Percentiles rank a stretch among this genome's conserved stretches.
Conservation (phyloP, 2,113 vertebrate genomes). For the Istiophorus platypterus region DNA sequence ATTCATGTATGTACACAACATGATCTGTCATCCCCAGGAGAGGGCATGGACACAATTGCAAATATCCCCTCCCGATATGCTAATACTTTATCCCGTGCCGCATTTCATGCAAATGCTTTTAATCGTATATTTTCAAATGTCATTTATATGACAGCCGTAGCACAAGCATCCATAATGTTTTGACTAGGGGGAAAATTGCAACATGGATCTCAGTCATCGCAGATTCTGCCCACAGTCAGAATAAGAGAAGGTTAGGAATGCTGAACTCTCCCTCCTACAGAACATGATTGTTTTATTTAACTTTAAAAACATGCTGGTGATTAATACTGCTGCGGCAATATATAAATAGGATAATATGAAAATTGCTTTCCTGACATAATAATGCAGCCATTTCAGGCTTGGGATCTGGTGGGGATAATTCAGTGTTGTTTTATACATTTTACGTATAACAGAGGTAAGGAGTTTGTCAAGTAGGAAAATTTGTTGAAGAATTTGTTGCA, state of each 20-base stretch:
- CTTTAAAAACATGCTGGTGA: constrained; percentile 52
- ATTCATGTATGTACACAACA: constrained; percentile 21
- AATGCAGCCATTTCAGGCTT: constrained; percentile 22
- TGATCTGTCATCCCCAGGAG: constrained; percentile 41
- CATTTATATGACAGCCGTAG: constrained; percentile 69
- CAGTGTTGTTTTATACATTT: constrained; percentile 12
- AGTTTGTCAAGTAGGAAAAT: constrained; percentile 7
- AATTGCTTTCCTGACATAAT: constrained; percentile 22
- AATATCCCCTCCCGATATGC: constrained; percentile 36
- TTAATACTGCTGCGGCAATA: constrained; percentile 44
- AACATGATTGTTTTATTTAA: constrained; percentile 69
- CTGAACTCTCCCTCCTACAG: constrained; percentile 48
- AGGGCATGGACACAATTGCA: constrained; percentile 36
- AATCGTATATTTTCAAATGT: constrained; percentile 65
- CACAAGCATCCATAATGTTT: constrained; percentile 68
- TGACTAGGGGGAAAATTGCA: constrained; percentile 55
- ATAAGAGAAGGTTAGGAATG: constrained; percentile 55
- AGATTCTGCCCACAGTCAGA: constrained; percentile 61
- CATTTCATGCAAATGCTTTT: constrained; percentile 71
- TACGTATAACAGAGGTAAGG: background rate
- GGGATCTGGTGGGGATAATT: constrained; percentile 21
- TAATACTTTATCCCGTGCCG: constrained; percentile 37
- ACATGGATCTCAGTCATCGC: constrained; percentile 51
- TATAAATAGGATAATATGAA: constrained; percentile 30
- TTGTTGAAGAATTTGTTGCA: too few species aligned